Evolutionary conservation across 2,113 vertebrate genomes (phyloP).

Genomic region (Hydrolagus affinis): DNA sequence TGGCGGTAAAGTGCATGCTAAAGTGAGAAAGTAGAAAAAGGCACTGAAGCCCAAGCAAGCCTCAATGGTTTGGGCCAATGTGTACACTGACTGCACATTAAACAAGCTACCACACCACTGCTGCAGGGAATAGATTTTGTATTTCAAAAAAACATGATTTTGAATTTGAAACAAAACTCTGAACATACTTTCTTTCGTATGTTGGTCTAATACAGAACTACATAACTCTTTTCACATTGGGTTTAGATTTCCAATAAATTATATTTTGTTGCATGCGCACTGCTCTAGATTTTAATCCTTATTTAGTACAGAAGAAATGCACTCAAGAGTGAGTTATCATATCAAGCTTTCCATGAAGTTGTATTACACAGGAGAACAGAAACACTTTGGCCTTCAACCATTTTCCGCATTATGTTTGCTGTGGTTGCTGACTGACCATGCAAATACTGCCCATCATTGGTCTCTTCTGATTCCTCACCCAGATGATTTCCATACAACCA

Average conservation of each 20-base stretch:
- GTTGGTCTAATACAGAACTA: neutral
- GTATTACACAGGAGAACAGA: neutral
- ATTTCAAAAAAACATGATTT: neutral
- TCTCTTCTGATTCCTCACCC: neutral
- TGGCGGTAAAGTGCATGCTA: neutral
- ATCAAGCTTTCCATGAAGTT: neutral
- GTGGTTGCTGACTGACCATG: neutral
- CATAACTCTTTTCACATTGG: neutral
- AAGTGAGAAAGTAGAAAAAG: neutral
- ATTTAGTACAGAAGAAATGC: neutral
- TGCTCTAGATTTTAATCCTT: too few species aligned
- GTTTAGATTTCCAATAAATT: neutral
- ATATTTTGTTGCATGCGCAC: neutral
- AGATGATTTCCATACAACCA: neutral
- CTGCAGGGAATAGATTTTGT: neutral
- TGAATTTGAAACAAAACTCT: neutral
- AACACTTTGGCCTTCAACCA: neutral
- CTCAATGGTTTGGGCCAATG: neutral
- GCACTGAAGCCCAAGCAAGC: neutral
- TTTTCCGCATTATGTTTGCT: neutral
- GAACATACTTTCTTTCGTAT: neutral
- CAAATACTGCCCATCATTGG: neutral
- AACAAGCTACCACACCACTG: neutral
- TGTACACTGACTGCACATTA: neutral
- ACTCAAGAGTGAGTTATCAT: neutral